These are phyloP conservation scores for Microplitis manilae DNA, from an alignment of 2,888 invertebrate species.

Conservation along the genomic window DNA sequence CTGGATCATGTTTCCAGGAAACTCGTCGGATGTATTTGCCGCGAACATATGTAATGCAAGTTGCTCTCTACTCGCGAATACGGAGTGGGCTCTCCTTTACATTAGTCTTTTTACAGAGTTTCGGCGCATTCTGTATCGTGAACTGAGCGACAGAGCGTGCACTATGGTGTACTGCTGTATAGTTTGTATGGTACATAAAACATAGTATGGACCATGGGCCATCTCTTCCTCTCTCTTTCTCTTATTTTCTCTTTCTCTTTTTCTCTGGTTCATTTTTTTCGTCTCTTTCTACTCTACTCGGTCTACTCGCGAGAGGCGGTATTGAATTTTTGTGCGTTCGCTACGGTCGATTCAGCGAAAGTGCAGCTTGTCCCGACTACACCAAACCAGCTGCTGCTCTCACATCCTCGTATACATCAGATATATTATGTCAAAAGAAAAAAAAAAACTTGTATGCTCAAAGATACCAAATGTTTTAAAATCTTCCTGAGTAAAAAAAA, in stretches of 20 bases:
- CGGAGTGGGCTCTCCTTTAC: background rate
- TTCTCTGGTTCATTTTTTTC: slow-evolving; percentile 18
- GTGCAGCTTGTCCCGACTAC: slow-evolving; percentile 58
- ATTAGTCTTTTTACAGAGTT: slow-evolving; percentile 52
- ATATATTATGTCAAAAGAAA: background rate
- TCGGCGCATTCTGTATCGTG: slow-evolving; percentile 64
- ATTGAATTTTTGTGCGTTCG: slow-evolving; percentile 70
- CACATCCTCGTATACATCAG: background rate
- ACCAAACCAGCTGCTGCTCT: slow-evolving; percentile 32
- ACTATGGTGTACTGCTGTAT: slow-evolving; percentile 52
- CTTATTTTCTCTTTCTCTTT: slow-evolving; percentile 25
- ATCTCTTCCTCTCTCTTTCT: slow-evolving; percentile 27
- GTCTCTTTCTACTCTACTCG: slow-evolving; percentile 45
- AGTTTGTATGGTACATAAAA: background rate
- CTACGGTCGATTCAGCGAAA: slow-evolving; percentile 69
- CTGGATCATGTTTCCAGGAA: slow-evolving; percentile 19
- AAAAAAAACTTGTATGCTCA: background rate
- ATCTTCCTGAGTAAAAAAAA: background rate
- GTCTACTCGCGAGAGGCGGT: slow-evolving; percentile 57
- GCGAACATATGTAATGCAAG: slow-evolving; percentile 40
- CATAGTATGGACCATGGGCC: slow-evolving; percentile 29
- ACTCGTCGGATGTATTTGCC: slow-evolving; percentile 15
- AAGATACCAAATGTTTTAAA: background rate
- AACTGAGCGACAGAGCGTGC: slow-evolving; percentile 62
- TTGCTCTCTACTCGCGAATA: slow-evolving; percentile 36